Percentiles rank a stretch among this genome's conserved stretches.
These are phyloP conservation scores for Chaitophorus viminalis DNA, from an alignment of 2,888 invertebrate species.

Conservation along the genomic window DNA sequence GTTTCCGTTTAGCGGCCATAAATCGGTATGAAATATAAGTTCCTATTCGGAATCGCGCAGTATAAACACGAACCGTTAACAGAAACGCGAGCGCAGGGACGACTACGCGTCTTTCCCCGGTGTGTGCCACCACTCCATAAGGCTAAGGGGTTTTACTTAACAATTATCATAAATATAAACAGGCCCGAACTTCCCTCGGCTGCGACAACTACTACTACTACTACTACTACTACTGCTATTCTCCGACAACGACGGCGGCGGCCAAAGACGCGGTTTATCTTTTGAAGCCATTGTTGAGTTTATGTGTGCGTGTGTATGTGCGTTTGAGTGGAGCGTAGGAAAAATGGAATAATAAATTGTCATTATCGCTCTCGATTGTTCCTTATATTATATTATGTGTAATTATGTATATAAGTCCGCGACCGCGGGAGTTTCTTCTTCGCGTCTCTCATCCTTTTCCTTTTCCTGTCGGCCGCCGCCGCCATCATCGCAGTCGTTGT, in stretches of 20 bases:
- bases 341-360: constrained; percentile 62
- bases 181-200: constrained; percentile 54
- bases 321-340: constrained; percentile 48
- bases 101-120: constrained; percentile 30
- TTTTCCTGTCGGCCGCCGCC: constrained; percentile 50
- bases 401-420: constrained; percentile 58
- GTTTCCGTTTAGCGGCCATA: constrained; percentile 61
- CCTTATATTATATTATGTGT: constrained; percentile 61
- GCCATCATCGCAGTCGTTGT: neutral
- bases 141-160: constrained; percentile 58
- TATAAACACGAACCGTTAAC: constrained; percentile 61
- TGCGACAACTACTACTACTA: constrained; percentile 33
- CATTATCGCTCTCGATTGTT: constrained; percentile 61
- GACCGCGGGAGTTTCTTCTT: constrained; percentile 54
- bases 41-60: constrained; percentile 62
- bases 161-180: constrained; percentile 62
- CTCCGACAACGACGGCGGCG: constrained; percentile 16
- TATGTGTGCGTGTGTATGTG: neutral
- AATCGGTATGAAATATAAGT: constrained; percentile 62
- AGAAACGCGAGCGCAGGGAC: constrained; percentile 41
- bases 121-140: constrained; percentile 34
- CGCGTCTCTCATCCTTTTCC: constrained; percentile 60
- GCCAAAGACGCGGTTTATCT: constrained; percentile 61
- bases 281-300: constrained; percentile 59
- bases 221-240: constrained; percentile 23